Evolutionary conservation across 1,140 invertebrate species (phyloP).

Genomic region (Drosophila lowei): DNA sequence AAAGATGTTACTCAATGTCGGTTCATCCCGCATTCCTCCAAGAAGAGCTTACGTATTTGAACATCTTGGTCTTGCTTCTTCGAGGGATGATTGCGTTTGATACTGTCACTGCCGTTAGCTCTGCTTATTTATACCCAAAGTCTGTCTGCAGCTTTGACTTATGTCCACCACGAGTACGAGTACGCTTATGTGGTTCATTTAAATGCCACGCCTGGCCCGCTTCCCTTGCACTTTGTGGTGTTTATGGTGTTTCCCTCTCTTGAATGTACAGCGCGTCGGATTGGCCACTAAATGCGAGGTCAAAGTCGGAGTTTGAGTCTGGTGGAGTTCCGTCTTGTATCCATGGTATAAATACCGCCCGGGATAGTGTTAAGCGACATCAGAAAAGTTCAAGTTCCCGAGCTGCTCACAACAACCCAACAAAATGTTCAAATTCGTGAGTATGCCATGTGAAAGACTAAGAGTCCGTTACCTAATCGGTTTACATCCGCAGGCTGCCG

Average conservation of each 20-base stretch:
- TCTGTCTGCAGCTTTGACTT: slow-evolving; percentile 30
- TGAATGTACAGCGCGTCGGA: slow-evolving; percentile 39
- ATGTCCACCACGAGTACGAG: slow-evolving; percentile 1
- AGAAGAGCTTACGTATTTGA: slow-evolving; percentile 59
- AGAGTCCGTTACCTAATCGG: too few relatives aligned
- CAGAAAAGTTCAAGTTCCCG: slow-evolving; percentile 38
- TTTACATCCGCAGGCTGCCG: slow-evolving; percentile 50
- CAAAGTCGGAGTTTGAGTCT: slow-evolving; percentile 4
- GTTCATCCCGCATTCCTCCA: neutral
- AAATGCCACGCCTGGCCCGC: slow-evolving; percentile 35
- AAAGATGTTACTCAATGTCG: too few relatives aligned
- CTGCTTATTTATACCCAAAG: slow-evolving; percentile 47
- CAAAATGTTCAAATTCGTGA: slow-evolving; percentile 8
- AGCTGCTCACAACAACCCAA: slow-evolving; percentile 18
- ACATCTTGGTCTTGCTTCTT: slow-evolving; percentile 58
- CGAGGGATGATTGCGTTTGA: slow-evolving; percentile 36
- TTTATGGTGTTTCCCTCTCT: slow-evolving; percentile 22
- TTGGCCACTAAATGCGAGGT: slow-evolving; percentile 25
- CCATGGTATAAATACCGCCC: slow-evolving; percentile 32
- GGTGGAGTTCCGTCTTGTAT: neutral
- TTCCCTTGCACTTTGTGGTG: slow-evolving; percentile 40
- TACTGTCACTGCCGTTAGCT: slow-evolving; percentile 4
- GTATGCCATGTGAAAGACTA: too few relatives aligned
- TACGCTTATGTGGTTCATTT: slow-evolving; percentile 41
- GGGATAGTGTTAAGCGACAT: slow-evolving; percentile 2